Base-by-base conservation (phyloP, 2,113 vertebrate genomes). In the Miniopterus natalensis region DNA sequence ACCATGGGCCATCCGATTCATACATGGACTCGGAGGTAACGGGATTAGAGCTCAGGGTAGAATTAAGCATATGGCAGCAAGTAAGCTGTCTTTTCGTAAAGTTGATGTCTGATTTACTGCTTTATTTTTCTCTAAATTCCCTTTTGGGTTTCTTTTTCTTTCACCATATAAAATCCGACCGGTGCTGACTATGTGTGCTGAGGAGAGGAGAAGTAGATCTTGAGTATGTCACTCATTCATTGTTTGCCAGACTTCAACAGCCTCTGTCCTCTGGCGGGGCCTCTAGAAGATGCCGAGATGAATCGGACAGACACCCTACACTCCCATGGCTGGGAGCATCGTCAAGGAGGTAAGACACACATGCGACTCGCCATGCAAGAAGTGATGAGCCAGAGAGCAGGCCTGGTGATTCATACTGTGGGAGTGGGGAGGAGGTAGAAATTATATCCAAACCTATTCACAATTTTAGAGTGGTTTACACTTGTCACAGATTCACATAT, bases 321-420 rank as follows among this genome's bases (percentile, higher is more conserved):
- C 29, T 42, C 81, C 80, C 14, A 17, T 13, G 78, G 31, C 53
- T 9, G 13, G 83, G 45, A 83, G 57, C 45, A 15, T 89, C 5
- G 11, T 74, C 89, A 89, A 71, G 84, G 89, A 94, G 94, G 80
- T 57, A 36, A 71, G 75, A 68, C 47, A 57, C 27, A 13, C 74
- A 1, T n/a, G 92, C 31, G 17, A 36, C 90, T 94, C 70, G 49
- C 78, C 75, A 73, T 27, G 88, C 87, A 81, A 97, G 95, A 97
- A 95, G 92, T 23, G 88, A 90, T 53, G 84, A 20, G 66, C 2
- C 2, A 55, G 74, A 47, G 36, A 42, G 61, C 40, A 3, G 7
- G 74, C 59, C 73, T 80, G 90, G 88, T 95, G 97, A 95, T 25
- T 91, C 94, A 96, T 90, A 45, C 96, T 42, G 95, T 93, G 96